These are phyloP conservation scores for Pseudocheirus occidentalis DNA, from an alignment of 2,797 vertebrate species.

Conservation along the genomic window DNA sequence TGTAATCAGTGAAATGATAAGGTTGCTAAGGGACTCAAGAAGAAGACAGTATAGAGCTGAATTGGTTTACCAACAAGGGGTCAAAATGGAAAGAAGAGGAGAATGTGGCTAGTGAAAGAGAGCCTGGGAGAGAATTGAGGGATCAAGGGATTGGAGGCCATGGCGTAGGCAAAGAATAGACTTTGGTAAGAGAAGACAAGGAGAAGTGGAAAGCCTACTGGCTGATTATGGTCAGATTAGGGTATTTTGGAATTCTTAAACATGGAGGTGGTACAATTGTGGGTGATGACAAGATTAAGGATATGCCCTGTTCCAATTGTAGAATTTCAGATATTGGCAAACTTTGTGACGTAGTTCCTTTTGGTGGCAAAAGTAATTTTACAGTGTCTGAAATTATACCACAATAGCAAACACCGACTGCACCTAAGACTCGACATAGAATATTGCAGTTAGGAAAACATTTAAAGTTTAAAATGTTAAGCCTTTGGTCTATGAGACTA, in stretches of 20 bases:
- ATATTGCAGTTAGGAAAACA: not conserved
- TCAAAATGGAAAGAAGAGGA: not conserved
- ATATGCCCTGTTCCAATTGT: not conserved
- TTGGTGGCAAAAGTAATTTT: not conserved
- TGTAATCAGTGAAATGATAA: not conserved
- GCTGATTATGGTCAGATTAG: not conserved
- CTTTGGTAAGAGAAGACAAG: not conserved
- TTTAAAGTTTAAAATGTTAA: not conserved
- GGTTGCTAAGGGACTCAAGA: not conserved
- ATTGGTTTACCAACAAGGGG: not conserved
- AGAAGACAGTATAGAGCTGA: not conserved
- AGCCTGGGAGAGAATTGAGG: not conserved
- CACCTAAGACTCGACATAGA: not conserved
- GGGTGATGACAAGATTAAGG: not conserved
- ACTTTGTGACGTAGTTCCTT: not conserved
- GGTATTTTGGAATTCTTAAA: not conserved
- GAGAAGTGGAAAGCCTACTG: not conserved
- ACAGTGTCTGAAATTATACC: not conserved
- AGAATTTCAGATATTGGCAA: not conserved
- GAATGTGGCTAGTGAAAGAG: not conserved
- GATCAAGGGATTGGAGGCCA: not conserved
- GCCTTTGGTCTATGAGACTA: not conserved
- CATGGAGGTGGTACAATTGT: not conserved
- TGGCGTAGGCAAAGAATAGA: not conserved
- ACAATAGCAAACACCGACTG: not conserved